phyloP scores from a whole-genome alignment of 1,140 invertebrate genomes.

The Ceratina japonica region DNA sequence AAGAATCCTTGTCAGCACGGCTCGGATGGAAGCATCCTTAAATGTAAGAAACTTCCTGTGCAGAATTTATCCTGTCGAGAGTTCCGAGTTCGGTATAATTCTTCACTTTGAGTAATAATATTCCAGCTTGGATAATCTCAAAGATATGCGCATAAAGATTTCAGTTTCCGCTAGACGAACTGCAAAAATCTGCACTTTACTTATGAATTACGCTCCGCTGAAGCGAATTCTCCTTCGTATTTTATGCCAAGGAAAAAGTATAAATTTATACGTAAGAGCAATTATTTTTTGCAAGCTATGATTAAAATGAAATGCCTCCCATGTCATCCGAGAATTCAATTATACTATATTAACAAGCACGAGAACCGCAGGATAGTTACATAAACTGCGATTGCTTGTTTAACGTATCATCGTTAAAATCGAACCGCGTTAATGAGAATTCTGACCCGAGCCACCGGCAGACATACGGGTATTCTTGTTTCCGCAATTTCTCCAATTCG shows the following conservation, averaged over 20 bases:
- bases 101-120: no score
- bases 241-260: no score
- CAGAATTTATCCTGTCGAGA: neutral
- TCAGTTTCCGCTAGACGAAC: no score
- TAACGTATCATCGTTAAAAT: neutral
- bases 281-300: no score
- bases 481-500: neutral
- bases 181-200: no score
- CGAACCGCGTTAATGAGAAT: neutral
- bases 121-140: no score
- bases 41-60: constrained; percentile 3
- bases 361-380: neutral
- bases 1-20: neutral
- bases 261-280: no score
- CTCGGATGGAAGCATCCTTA: constrained; percentile 1
- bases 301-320: no score
- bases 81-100: neutral
- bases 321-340: neutral
- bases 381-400: neutral
- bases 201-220: no score
- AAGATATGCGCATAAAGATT: no score
- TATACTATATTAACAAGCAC: neutral
- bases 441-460: neutral
- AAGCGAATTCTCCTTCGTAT: no score
- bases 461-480: neutral